phyloP scores from a whole-genome alignment of 2,113 vertebrate genomes.

The Tragulus kanchil region DNA sequence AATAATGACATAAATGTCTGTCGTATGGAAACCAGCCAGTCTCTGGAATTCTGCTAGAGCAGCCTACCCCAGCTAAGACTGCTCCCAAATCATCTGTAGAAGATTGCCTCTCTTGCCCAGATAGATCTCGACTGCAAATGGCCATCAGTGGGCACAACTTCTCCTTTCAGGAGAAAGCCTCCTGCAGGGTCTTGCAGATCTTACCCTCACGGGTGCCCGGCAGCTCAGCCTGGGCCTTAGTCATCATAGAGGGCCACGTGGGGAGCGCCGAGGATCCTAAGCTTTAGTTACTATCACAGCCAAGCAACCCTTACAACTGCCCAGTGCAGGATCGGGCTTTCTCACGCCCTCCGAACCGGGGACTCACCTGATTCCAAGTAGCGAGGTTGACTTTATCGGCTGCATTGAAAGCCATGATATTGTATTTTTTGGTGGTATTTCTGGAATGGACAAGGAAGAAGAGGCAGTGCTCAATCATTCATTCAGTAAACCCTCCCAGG shows the following conservation, averaged over 20 bases:
- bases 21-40: background rate
- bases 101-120: background rate
- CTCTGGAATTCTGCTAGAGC: background rate
- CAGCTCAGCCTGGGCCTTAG: background rate
- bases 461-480: background rate
- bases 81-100: background rate
- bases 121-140: background rate
- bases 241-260: background rate
- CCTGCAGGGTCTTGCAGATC: background rate
- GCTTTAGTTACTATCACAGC: background rate
- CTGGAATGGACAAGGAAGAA: slow-evolving; percentile 77
- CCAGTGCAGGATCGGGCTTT: background rate
- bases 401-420: slow-evolving; percentile 95
- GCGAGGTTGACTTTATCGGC: slow-evolving; percentile 95
- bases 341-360: accelerated
- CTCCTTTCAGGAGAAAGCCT: background rate
- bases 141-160: background rate
- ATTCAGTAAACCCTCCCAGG: background rate
- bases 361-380: slow-evolving; percentile 93
- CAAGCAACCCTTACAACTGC: background rate
- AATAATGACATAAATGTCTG: too few relatives aligned
- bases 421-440: slow-evolving; percentile 94
- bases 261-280: background rate
- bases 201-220: background rate
- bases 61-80: background rate